Evolutionary conservation across 2,797 vertebrate genomes (phyloP).

Genomic region (Crotalus adamanteus): DNA sequence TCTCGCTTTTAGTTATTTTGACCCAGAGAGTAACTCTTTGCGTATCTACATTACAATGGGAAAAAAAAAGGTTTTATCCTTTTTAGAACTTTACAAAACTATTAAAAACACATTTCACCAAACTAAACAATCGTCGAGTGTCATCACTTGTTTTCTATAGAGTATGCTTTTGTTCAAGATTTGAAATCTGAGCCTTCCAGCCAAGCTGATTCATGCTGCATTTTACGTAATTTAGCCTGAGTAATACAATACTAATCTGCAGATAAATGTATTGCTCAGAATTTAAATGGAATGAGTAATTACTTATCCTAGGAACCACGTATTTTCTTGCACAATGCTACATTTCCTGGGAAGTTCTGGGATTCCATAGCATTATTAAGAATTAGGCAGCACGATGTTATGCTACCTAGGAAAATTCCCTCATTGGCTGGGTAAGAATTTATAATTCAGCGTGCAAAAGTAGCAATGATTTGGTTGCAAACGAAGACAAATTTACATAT

Average conservation of each 20-base stretch:
- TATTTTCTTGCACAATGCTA: conserved; percentile 37
- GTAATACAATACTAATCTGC: conserved; percentile 69
- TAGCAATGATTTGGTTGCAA: background rate
- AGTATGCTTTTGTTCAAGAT: conserved; percentile 41
- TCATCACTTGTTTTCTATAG: conserved; percentile 30
- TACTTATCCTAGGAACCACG: conserved; percentile 48
- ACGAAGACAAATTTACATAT: background rate
- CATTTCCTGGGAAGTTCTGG: conserved; percentile 32
- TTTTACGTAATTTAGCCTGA: conserved; percentile 62
- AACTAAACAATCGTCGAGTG: background rate
- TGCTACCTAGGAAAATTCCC: background rate
- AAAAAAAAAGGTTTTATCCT: background rate
- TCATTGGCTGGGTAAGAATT: background rate
- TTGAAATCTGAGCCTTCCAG: conserved; percentile 42
- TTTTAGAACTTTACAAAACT: background rate
- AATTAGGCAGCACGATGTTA: background rate
- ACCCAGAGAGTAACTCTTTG: background rate
- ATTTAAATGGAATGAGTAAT: conserved; percentile 64
- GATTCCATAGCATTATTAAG: background rate
- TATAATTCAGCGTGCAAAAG: background rate
- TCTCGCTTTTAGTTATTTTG: background rate
- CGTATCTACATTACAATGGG: background rate
- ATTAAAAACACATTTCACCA: background rate
- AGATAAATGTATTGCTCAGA: conserved; percentile 65
- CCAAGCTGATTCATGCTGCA: conserved; percentile 57